Evolutionary conservation across 1,140 invertebrate species (phyloP).

Genomic region (Maniola jurtina): DNA sequence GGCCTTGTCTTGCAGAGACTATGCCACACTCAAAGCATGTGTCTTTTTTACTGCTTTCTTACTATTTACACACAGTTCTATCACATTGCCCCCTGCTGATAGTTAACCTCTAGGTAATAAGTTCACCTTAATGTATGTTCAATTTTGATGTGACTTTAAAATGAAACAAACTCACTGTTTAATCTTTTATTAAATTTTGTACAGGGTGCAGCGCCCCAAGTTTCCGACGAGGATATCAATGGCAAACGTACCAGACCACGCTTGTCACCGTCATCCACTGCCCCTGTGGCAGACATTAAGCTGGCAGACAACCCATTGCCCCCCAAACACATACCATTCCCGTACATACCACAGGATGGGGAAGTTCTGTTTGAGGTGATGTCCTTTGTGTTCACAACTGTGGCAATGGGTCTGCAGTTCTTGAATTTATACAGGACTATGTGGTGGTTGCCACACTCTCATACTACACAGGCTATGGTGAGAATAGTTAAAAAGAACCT

Average conservation of each 20-base stretch:
- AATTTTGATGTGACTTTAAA: too few species aligned
- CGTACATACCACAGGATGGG: slow-evolving; percentile 89
- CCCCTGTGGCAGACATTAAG: slow-evolving; percentile 37
- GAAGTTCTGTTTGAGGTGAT: slow-evolving; percentile 93
- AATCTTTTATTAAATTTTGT: slow-evolving; percentile 16
- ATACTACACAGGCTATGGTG: slow-evolving; percentile 93
- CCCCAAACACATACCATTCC: slow-evolving; percentile 92
- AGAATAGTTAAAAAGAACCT: background rate
- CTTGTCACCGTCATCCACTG: slow-evolving; percentile 31
- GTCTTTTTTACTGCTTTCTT: too few species aligned
- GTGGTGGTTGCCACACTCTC: slow-evolving; percentile 98
- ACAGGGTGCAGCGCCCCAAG: slow-evolving; percentile 45
- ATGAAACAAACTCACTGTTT: too few species aligned
- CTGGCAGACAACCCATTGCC: slow-evolving; percentile 49
- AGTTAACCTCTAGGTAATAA: too few species aligned
- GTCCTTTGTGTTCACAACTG: slow-evolving; percentile 88
- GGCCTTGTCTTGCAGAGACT: too few species aligned
- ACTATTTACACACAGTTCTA: too few species aligned
- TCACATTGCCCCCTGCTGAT: too few species aligned
- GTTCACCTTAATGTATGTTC: too few species aligned
- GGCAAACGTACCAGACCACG: slow-evolving; percentile 49
- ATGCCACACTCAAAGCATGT: too few species aligned
- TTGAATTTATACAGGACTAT: slow-evolving; percentile 96
- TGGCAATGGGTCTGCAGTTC: slow-evolving; percentile 90
- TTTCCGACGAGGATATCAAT: slow-evolving; percentile 55